Base-by-base conservation (phyloP, 2,113 vertebrate species). In the Neotoma lepida region DNA sequence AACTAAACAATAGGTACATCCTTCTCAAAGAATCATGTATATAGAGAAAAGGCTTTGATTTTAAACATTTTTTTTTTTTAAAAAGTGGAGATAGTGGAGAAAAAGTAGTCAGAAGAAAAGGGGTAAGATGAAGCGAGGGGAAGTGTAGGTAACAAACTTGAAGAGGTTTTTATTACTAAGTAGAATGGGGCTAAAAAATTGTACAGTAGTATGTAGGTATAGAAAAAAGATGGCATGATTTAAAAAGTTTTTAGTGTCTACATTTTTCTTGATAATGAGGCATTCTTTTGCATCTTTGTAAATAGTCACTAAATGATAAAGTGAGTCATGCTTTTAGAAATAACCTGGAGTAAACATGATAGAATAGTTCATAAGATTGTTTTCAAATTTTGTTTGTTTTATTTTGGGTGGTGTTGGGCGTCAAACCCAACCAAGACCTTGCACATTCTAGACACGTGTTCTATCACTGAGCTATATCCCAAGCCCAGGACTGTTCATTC, bases 121-220 rank as follows among this genome's bases (percentile, higher is more conserved):
- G 30, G 92, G 54, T 81, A 86, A 73, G 39, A 28, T 68, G 22
- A 96, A 84, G 14, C 92, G 73, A 70, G 46, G 90, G 24, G 46
- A 33, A 81, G 17, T 17, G 17, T 91, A 64, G 76, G 2, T 58
- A 17, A 66, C 39, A 51, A 73, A 44, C 39, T 94, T 85, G 2
- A 33, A 88, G 56, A 90, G 24, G 7, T 76, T 88, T 95, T 96
- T 89, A 63, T 95, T 95, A 28, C 61, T 94, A 49, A 44, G 9
- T 93, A 88, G 41, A 94, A 70, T 88, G 89, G 86, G 10, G 30
- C 63, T 81, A 93, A 80, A 90, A 61, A 51, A 66, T 77, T 77
- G 66, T 82, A 22, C 22, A 12, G 35, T 46, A 82, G 28, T n/a
- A 51, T 70, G 74, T 88, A 90, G 90, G 22, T 28, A 39, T 88